phyloP scores from a whole-genome alignment of 2,888 invertebrate genomes.

The Eupeodes luniger region DNA sequence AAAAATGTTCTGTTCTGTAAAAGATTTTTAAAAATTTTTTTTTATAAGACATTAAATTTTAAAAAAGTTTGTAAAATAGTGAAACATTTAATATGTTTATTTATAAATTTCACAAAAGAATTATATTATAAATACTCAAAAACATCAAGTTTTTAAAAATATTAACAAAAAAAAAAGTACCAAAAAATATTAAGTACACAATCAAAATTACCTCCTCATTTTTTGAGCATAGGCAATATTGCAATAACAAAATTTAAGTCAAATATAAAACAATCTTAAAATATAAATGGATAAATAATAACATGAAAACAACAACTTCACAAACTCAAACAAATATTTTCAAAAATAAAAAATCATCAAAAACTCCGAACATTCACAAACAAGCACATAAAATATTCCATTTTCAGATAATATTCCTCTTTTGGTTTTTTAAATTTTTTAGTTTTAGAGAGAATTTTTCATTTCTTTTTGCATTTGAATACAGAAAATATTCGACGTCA shows the following conservation, averaged over 20 bases:
- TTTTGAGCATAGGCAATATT: constrained; percentile 9
- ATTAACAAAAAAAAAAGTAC: background rate
- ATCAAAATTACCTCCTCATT: background rate
- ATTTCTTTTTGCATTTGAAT: constrained; percentile 16
- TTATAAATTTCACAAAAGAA: background rate
- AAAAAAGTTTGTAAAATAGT: too few species aligned
- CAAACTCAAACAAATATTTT: background rate
- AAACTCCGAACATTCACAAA: constrained; percentile 64
- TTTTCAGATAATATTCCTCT: constrained; percentile 22
- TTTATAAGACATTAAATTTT: too few species aligned
- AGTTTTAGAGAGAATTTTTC: constrained; percentile 3
- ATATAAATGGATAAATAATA: background rate
- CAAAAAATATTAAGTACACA: constrained; percentile 1
- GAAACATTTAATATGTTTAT: background rate
- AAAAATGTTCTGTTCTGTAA: too few species aligned
- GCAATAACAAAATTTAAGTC: constrained; percentile 5
- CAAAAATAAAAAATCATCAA: constrained; percentile 35
- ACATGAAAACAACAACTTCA: constrained; percentile 11
- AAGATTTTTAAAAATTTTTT: too few species aligned
- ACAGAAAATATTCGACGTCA: constrained; percentile 41
- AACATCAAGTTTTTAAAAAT: background rate
- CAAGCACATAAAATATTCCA: constrained; percentile 64
- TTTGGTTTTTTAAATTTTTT: background rate
- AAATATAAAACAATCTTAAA: constrained; percentile 15
- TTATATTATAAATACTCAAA: constrained; percentile 15